Evolutionary conservation across 2,113 vertebrate species (phyloP).

Genomic region (Thalassoma bifasciatum): DNA sequence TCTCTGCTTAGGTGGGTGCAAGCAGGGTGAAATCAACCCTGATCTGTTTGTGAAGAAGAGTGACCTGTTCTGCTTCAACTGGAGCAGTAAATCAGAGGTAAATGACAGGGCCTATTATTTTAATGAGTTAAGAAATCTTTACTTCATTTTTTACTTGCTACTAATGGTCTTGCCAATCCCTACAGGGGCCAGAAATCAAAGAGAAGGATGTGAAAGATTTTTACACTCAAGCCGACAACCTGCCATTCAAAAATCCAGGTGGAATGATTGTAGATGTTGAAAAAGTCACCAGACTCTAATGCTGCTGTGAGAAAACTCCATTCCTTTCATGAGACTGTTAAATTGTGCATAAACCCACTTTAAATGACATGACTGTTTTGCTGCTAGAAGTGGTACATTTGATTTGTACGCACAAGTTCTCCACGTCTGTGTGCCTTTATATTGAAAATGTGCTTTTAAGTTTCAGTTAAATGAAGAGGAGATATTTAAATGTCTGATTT

Average conservation of each 20-base stretch:
- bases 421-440: conserved; percentile 5
- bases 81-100: conserved; percentile 70
- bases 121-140: background rate
- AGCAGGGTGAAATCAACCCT: conserved; percentile 68
- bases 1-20: conserved; percentile 79
- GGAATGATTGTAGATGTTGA: conserved; percentile 53
- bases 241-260: conserved; percentile 55
- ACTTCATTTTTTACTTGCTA: background rate
- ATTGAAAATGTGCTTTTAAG: conserved; percentile 10
- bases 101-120: conserved; percentile 10
- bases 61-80: conserved; percentile 77
- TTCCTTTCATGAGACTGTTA: background rate
- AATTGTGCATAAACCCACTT: background rate
- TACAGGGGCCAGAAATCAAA: conserved; percentile 57
- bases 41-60: conserved; percentile 78
- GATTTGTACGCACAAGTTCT: background rate
- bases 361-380: background rate
- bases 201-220: conserved; percentile 60
- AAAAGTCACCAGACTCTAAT: conserved; percentile 72
- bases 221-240: conserved; percentile 55
- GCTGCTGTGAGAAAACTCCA: background rate
- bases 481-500: background rate
- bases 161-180: conserved; percentile 1
- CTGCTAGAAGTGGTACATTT: background rate
- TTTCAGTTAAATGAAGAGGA: background rate